These are phyloP conservation scores for Neodiprion fabricii DNA, from an alignment of 1,140 invertebrate genomes.

Conservation along the genomic window DNA sequence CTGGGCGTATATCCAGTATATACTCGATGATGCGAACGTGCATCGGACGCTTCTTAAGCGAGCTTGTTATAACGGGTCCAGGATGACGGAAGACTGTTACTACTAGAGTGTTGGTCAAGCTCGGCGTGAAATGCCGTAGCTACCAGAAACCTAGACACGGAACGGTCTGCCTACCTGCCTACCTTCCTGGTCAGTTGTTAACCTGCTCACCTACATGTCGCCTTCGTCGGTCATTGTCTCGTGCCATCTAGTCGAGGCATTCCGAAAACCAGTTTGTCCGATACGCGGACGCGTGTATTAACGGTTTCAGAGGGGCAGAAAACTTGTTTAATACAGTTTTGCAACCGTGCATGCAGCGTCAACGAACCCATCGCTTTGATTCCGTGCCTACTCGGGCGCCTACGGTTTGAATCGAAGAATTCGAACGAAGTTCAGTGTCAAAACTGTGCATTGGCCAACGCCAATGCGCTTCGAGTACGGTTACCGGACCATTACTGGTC, in stretches of 20 bases:
- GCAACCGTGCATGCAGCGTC: background rate
- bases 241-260: background rate
- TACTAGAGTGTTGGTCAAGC: too few relatives aligned
- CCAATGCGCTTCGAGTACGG: too few relatives aligned
- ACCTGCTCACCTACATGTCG: conserved; percentile 6
- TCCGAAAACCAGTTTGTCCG: background rate
- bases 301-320: background rate
- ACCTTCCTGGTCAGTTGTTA: background rate
- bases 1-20: too few relatives aligned
- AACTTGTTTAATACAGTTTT: background rate
- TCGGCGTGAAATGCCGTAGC: too few relatives aligned
- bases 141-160: too few relatives aligned
- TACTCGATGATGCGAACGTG: too few relatives aligned
- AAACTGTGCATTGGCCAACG: background rate
- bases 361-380: background rate
- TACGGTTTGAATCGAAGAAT: background rate
- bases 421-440: background rate
- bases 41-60: too few relatives aligned
- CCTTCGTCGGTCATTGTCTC: background rate
- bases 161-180: too few relatives aligned
- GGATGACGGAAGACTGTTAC: too few relatives aligned
- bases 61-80: too few relatives aligned
- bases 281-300: background rate
- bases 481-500: too few relatives aligned
- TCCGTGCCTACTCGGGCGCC: background rate